Percentiles rank a stretch among this genome's conserved stretches.
Evolutionary conservation across 2,888 invertebrate genomes (phyloP).

Genomic region (Drosophila tripunctata): DNA sequence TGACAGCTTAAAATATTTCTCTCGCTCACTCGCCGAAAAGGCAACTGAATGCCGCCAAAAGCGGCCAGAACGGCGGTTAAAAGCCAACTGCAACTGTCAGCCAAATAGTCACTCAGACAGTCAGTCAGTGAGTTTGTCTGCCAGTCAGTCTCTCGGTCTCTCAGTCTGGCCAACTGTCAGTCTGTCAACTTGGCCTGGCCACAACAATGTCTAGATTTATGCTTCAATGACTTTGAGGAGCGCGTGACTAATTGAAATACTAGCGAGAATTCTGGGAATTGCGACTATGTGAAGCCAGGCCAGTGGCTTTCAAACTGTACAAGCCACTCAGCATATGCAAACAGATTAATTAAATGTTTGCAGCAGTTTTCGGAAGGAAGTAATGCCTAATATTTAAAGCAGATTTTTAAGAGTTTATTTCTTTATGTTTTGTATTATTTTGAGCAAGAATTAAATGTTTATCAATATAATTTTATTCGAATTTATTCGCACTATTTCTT

Average conservation of each 20-base stretch:
- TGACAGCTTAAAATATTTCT: constrained; percentile 77
- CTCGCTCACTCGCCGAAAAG: constrained; percentile 48
- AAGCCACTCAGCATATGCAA: neutral
- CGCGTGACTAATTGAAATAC: constrained; percentile 78
- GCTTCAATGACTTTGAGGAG: constrained; percentile 62
- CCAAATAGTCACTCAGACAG: constrained; percentile 36
- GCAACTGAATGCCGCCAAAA: constrained; percentile 38
- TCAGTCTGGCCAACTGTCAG: constrained; percentile 32
- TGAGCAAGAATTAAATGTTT: too few relatives aligned
- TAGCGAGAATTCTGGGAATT: constrained; percentile 58
- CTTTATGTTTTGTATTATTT: too few relatives aligned
- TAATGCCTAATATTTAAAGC: neutral
- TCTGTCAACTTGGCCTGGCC: constrained; percentile 41
- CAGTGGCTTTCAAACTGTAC: constrained; percentile 38
- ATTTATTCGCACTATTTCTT: too few relatives aligned
- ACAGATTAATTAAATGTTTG: neutral
- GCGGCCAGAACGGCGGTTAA: constrained; percentile 38
- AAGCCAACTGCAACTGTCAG: constrained; percentile 42
- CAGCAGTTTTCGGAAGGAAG: neutral
- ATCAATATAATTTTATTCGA: too few relatives aligned
- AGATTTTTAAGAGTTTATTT: neutral
- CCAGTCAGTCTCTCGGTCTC: constrained; percentile 34
- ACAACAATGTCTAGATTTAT: constrained; percentile 77
- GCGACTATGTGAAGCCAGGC: constrained; percentile 25
- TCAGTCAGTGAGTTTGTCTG: constrained; percentile 38